Conservation (phyloP, 2,888 invertebrate species). For the Hirtodrosophila cameraria region DNA sequence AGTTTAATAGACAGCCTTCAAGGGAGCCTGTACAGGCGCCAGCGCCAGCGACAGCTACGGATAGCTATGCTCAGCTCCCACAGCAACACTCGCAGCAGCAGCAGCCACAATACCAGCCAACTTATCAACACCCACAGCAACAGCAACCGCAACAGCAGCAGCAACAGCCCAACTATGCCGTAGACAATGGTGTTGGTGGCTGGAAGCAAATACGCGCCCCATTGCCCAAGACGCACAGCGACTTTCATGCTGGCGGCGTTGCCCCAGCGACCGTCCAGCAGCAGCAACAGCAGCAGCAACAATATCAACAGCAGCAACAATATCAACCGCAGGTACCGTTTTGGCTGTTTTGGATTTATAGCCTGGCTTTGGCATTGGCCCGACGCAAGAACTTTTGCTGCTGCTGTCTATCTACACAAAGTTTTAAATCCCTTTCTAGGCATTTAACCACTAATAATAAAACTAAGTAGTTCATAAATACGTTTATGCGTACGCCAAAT, state of each 20-base stretch:
- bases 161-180: constrained; percentile 28
- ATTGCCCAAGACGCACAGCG: constrained; percentile 52
- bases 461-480: constrained; percentile 15
- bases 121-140: constrained; percentile 41
- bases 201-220: constrained; percentile 76
- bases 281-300: constrained; percentile 50
- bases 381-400: constrained; percentile 56
- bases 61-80: constrained; percentile 9
- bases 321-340: constrained; percentile 61
- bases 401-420: constrained; percentile 52
- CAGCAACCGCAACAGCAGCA: constrained; percentile 34
- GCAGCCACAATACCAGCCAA: constrained; percentile 25
- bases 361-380: constrained; percentile 58
- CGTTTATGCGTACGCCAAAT: constrained; percentile 20
- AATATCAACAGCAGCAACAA: constrained; percentile 34
- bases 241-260: constrained; percentile 38
- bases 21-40: constrained; percentile 58
- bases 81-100: constrained; percentile 37
- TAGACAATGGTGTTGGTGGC: constrained; percentile 38
- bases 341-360: constrained; percentile 57
- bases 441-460: constrained; percentile 24
- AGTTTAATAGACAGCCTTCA: constrained; percentile 72
- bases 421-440: constrained; percentile 21
- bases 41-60: constrained; percentile 25
- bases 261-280: constrained; percentile 25